Conservation (phyloP, 2,888 invertebrate genomes). For the Acanthosepion lycidas region DNA sequence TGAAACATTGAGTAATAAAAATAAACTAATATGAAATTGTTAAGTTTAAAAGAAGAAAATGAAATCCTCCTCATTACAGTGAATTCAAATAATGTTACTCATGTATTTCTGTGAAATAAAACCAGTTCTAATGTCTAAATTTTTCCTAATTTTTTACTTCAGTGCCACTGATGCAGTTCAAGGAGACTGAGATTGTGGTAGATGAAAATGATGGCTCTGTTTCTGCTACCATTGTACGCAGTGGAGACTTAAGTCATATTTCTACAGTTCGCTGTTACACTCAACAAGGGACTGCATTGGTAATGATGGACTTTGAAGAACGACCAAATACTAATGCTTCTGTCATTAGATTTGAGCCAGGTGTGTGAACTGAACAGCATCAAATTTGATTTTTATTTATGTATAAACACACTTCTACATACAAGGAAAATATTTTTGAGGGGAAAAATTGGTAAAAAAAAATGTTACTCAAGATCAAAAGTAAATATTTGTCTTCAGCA, state of each 20-base stretch:
- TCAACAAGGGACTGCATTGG: conserved; percentile 70
- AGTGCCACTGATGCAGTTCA: conserved; percentile 74
- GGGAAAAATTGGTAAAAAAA: too few species aligned
- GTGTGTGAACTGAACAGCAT: conserved; percentile 55
- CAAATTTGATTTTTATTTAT: not conserved
- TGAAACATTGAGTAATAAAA: too few species aligned
- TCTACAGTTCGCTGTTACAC: conserved; percentile 74
- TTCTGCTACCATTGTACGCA: conserved; percentile 65
- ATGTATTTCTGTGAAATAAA: too few species aligned
- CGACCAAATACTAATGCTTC: conserved; percentile 71
- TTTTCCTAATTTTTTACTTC: conserved; percentile 45
- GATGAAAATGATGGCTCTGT: conserved; percentile 70
- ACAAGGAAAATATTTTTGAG: too few species aligned
- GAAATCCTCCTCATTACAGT: too few species aligned
- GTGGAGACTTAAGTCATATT: conserved; percentile 70
- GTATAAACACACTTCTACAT: not conserved
- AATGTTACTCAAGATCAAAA: too few species aligned
- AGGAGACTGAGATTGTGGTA: conserved; percentile 63
- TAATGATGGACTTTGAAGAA: conserved; percentile 69
- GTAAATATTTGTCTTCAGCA: too few species aligned
- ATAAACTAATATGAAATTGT: too few species aligned
- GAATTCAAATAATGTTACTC: too few species aligned
- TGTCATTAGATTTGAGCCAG: conserved; percentile 68
- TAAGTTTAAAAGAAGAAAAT: too few species aligned
- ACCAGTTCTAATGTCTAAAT: not conserved